A percentile compares a stretch with the other conserved stretches of the same genome.
Conservation (phyloP, 2,888 invertebrate genomes). For the Coelinius sp. region DNA sequence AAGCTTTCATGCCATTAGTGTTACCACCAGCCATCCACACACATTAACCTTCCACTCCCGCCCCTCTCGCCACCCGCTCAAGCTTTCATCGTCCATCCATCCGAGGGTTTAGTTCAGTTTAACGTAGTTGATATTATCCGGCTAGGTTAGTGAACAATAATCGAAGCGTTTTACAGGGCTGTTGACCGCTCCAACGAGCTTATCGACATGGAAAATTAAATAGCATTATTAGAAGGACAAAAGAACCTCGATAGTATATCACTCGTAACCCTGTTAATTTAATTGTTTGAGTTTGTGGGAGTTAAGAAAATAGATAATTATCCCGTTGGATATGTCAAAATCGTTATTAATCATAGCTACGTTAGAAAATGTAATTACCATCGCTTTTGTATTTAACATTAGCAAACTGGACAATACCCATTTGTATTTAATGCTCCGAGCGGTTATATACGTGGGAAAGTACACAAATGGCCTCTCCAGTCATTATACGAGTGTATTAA, state of each 20-base stretch:
- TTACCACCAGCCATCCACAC: conserved; percentile 39
- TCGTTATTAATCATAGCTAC: conserved; percentile 14
- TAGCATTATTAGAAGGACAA: conserved; percentile 21
- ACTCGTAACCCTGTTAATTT: background rate
- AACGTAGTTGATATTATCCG: conserved; percentile 25
- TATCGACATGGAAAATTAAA: conserved; percentile 25
- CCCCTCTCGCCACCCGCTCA: background rate
- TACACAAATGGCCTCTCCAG: conserved; percentile 7
- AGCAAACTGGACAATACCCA: conserved; percentile 20
- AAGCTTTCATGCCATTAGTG: conserved; percentile 47
- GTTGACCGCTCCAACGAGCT: conserved; percentile 25
- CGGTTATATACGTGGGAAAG: conserved; percentile 21
- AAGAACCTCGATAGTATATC: conserved; percentile 2
- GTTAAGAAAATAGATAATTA: background rate
- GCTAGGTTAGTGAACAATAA: conserved; percentile 19
- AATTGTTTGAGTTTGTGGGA: background rate
- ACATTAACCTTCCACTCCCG: background rate
- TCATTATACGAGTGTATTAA: conserved; percentile 6
- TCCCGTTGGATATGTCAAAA: background rate
- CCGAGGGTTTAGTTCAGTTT: conserved; percentile 12
- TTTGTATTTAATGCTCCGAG: conserved; percentile 18
- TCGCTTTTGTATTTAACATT: conserved; percentile 16
- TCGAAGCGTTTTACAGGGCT: conserved; percentile 21
- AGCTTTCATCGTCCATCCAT: conserved; percentile 24
- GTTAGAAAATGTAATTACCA: conserved; percentile 16